These are phyloP conservation scores for Casuarius casuarius DNA, from an alignment of 2,113 vertebrate species.

Conservation along the genomic window DNA sequence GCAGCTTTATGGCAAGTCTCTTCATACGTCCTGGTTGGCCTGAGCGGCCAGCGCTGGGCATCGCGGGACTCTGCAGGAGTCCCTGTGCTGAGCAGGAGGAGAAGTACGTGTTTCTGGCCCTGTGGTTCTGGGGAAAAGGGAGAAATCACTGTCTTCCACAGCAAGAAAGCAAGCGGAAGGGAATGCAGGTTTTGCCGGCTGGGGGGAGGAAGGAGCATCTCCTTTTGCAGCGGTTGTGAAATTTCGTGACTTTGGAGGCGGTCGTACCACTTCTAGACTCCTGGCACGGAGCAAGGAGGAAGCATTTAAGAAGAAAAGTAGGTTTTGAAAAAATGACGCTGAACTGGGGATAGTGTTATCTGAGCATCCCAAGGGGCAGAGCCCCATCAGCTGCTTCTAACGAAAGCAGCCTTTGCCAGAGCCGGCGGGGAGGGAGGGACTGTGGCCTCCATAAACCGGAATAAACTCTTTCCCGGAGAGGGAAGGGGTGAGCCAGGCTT, in stretches of 20 bases:
- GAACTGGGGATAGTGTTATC: background rate
- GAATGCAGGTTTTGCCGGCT: rapidly evolving
- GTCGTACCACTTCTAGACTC: rapidly evolving
- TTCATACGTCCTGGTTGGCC: background rate
- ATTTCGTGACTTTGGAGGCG: background rate
- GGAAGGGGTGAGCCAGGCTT: background rate
- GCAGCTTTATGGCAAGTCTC: background rate
- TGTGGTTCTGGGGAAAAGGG: background rate
- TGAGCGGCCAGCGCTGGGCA: rapidly evolving
- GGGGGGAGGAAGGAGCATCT: background rate
- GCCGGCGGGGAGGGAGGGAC: rapidly evolving
- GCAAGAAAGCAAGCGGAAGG: background rate
- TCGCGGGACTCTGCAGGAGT: rapidly evolving
- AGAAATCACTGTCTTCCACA: background rate
- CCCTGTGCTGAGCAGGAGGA: background rate
- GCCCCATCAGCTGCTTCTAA: background rate
- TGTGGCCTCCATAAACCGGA: background rate
- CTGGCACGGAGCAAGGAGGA: rapidly evolving
- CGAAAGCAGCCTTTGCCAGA: background rate
- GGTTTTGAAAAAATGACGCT: background rate
- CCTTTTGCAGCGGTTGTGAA: background rate
- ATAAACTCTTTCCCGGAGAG: background rate
- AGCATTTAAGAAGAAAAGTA: background rate
- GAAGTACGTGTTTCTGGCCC: background rate
- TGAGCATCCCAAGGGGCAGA: background rate